Evolutionary conservation across 2,797 vertebrate genomes (phyloP).

Genomic region (Discoglossus pictus): DNA sequence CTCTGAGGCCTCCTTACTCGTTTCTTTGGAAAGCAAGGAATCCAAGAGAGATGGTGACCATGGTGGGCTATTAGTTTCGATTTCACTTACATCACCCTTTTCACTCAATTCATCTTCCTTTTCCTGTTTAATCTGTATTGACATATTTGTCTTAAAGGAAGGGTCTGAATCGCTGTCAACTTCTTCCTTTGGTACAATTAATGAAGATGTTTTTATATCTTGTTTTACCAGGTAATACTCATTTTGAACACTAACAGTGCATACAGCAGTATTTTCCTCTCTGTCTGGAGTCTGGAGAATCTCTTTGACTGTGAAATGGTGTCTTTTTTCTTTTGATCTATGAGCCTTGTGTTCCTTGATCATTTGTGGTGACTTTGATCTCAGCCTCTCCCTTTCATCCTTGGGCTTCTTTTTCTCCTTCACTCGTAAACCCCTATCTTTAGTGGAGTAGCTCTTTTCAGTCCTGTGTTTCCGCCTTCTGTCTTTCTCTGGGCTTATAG

Average conservation of each 20-base stretch:
- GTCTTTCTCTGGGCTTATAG: conserved; percentile 74
- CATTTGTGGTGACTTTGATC: conserved; percentile 42
- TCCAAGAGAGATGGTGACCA: conserved; percentile 48
- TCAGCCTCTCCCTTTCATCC: conserved; percentile 42
- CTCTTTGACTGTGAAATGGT: conserved; percentile 63
- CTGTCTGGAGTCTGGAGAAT: conserved; percentile 13
- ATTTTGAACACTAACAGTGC: conserved; percentile 31
- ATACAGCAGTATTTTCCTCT: conserved; percentile 29
- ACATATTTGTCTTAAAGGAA: conserved; percentile 3
- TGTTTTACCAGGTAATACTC: conserved; percentile 14
- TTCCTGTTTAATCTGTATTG: conserved; percentile 6
- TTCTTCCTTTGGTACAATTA: conserved; percentile 22
- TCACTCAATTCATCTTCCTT: conserved; percentile 12
- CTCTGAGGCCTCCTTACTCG: conserved; percentile 3
- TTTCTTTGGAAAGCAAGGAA: conserved; percentile 16
- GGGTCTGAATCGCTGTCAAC: conserved; percentile 1
- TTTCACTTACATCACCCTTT: conserved; percentile 8
- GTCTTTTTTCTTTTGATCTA: conserved; percentile 63
- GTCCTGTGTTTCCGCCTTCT: conserved; percentile 63
- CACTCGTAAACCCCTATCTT: conserved; percentile 56
- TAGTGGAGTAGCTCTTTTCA: conserved; percentile 63
- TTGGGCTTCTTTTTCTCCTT: conserved; percentile 67
- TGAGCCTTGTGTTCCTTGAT: conserved; percentile 56
- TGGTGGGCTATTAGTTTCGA: conserved; percentile 30
- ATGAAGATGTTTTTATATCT: conserved; percentile 12